Evolutionary conservation across 2,888 invertebrate species (phyloP), one percentile per base, ranked within the genome.

Genomic region (Xestia sexstrigata): DNA sequence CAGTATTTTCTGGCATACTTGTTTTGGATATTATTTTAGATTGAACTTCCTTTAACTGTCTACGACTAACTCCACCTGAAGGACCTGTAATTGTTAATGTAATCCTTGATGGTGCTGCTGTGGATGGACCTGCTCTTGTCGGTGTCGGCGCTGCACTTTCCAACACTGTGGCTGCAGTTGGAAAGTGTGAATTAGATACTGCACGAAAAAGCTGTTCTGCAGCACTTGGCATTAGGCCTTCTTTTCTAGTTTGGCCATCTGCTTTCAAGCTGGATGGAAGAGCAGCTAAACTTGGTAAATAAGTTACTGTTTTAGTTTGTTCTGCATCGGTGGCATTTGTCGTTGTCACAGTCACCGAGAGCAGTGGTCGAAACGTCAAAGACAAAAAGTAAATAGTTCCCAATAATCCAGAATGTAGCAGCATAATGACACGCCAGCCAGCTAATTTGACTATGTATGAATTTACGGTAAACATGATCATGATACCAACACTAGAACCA

Each of bases 401-500:
- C 86, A 95, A 90, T 49, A 96, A 83, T 58, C 95, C 95, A 30
- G 94, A 91, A 87, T 96, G 96, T 66, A 96, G 79, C 82, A 96
- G 90, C 8, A 92, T 94, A 26, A 92, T 89, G 47, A 91, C 84
- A 17, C 96, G 93, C 96, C 96, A 96, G 17, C 95, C 95, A 77
- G 91, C 92, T 71, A 94, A 72, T 75, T 90, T 88, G 1, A 93
- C 92, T 81, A 96, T 85, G 82, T 93, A 90, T 35, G 91, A 71
- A 87, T 96, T 96, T 68, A 94, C 55, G 62, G 93, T 93, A 87
- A 92, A 96, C 89, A 96, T 91, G 35, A 90, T 13, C 93, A 93
- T 95, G 39, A 96, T 89, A n/a, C 96, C 96, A 62, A 93, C 52
- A 90, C 96, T 95, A 35, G 96, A 95, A 66, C 96, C 96, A 82